These are phyloP conservation scores for Micronycteris hirsuta DNA, from an alignment of 2,113 vertebrate genomes.

Conservation along the genomic window DNA sequence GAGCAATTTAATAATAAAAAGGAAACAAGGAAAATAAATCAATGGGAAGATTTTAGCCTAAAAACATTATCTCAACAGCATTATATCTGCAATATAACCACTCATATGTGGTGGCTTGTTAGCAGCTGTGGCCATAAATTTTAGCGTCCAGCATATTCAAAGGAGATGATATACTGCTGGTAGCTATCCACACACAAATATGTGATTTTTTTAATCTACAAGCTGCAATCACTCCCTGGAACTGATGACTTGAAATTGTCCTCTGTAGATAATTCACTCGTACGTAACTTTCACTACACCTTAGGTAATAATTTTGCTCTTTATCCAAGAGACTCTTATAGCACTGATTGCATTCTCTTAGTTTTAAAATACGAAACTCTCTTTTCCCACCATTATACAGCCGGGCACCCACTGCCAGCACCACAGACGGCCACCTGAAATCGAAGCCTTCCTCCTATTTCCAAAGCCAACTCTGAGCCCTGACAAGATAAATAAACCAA, in stretches of 20 bases:
- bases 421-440: background rate
- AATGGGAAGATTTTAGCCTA: conserved; percentile 42
- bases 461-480: background rate
- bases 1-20: conserved; percentile 54
- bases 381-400: background rate
- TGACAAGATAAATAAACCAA: background rate
- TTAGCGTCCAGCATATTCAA: background rate
- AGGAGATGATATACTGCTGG: background rate
- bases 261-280: background rate
- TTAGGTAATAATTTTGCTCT: background rate
- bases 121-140: conserved; percentile 49
- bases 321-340: background rate
- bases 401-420: accelerated
- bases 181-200: conserved; percentile 33
- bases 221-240: background rate
- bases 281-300: background rate
- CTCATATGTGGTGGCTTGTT: conserved; percentile 48
- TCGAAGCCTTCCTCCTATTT: background rate
- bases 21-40: conserved; percentile 65
- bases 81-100: conserved; percentile 43
- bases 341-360: background rate
- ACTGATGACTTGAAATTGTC: background rate
- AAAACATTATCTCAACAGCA: conserved; percentile 46
- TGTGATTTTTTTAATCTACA: conserved; percentile 39
- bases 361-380: background rate